These are phyloP conservation scores for Tetramorium alpestre DNA, from an alignment of 1,140 invertebrate genomes.

Conservation along the genomic window DNA sequence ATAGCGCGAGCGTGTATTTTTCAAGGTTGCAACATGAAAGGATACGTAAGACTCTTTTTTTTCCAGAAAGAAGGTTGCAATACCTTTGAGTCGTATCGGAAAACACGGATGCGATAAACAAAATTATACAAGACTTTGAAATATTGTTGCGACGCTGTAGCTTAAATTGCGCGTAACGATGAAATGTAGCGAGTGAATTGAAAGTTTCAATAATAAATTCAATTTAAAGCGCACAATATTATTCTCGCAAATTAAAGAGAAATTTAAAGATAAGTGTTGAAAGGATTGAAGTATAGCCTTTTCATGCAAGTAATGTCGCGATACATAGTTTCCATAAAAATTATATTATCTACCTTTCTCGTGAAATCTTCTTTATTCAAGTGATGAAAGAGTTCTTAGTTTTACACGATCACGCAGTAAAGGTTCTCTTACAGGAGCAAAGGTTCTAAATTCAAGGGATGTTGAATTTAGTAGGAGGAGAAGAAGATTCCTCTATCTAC, in stretches of 20 bases:
- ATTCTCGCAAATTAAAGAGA: neutral
- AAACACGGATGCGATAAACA: slow-evolving; percentile 14
- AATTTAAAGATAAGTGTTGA: neutral
- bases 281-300: neutral
- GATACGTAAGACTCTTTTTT: neutral
- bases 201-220: neutral
- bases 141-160: neutral
- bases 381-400: neutral
- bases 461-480: neutral
- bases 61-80: neutral
- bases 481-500: neutral
- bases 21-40: slow-evolving; percentile 49
- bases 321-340: neutral
- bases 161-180: neutral
- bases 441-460: neutral
- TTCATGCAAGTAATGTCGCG: neutral
- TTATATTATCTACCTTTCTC: neutral
- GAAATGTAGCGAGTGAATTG: neutral
- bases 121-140: neutral
- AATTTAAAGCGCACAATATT: neutral
- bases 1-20: slow-evolving; percentile 25
- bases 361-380: neutral
- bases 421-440: too few species aligned
- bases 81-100: slow-evolving; percentile 5
- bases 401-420: neutral